Percentiles rank a stretch among this genome's conserved stretches.
Evolutionary conservation across 2,113 vertebrate genomes (phyloP).

Genomic region (cat (Felis catus)): DNA sequence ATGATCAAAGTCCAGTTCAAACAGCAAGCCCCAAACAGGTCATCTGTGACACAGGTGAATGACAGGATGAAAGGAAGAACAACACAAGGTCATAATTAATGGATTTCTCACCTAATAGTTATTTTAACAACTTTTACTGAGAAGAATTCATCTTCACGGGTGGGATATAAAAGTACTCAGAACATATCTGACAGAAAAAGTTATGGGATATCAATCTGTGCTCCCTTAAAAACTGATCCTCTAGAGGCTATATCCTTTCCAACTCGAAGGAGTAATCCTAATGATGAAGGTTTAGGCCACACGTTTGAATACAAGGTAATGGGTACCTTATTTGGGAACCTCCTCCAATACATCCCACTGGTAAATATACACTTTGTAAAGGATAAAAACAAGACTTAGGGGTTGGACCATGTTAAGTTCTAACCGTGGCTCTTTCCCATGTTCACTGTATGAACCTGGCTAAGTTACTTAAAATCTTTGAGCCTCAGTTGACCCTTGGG

Average conservation of each 20-base stretch:
- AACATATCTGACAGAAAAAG: not conserved
- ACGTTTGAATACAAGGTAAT: not conserved
- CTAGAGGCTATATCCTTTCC: not conserved
- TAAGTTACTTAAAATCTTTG: constrained; percentile 32
- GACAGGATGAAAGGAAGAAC: constrained; percentile 45
- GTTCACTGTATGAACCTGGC: not conserved
- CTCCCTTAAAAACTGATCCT: not conserved
- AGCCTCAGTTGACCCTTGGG: not conserved
- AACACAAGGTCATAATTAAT: not conserved
- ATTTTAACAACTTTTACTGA: constrained; percentile 58
- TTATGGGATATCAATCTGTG: not conserved
- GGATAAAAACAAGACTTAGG: not conserved
- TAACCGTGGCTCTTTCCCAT: not conserved
- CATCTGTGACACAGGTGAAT: constrained; percentile 37
- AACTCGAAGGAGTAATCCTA: not conserved
- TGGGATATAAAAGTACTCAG: not conserved
- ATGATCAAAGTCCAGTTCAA: constrained; percentile 48
- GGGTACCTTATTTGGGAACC: not conserved
- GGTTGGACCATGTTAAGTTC: not conserved
- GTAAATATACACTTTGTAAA: not conserved
- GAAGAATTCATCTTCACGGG: not conserved
- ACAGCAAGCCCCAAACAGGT: constrained; percentile 55
- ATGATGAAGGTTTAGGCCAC: not conserved
- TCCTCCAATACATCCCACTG: not conserved
- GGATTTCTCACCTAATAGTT: constrained; percentile 26